Conservation (phyloP, 2,113 vertebrate genomes). For the Podarcis raffonei region DNA sequence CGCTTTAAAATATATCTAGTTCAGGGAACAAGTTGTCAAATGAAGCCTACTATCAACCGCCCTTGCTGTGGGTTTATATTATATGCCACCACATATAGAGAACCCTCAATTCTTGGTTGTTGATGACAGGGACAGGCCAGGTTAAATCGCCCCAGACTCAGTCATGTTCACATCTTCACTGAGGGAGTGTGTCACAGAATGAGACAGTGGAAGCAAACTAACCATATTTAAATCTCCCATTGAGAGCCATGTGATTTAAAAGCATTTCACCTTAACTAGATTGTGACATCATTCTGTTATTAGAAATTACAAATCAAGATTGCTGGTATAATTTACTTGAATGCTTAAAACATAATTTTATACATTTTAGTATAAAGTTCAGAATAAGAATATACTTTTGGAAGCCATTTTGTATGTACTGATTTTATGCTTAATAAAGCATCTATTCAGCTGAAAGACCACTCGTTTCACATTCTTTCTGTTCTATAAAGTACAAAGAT, state of each 20-base stretch:
- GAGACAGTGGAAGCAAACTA: background rate
- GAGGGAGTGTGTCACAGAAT: too few species aligned
- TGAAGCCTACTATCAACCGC: too few species aligned
- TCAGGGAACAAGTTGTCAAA: too few species aligned
- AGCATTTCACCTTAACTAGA: background rate
- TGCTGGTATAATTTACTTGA: background rate
- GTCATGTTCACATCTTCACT: too few species aligned
- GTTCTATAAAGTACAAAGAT: background rate
- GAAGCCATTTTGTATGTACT: background rate
- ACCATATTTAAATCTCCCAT: background rate
- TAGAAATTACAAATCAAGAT: fast-evolving
- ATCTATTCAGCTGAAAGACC: conserved; percentile 11
- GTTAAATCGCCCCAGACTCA: too few species aligned
- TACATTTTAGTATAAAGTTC: background rate
- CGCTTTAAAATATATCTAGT: too few species aligned
- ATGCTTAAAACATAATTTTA: fast-evolving
- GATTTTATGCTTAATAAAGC: background rate
- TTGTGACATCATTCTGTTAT: conserved; percentile 4
- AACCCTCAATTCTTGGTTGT: too few species aligned
- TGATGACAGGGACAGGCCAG: too few species aligned
- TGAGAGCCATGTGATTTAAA: background rate
- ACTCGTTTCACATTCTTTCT: background rate
- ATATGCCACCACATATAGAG: too few species aligned
- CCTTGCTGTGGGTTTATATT: too few species aligned
- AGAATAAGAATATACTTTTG: background rate